Percentiles rank a stretch among this genome's conserved stretches.
Conservation (phyloP, 2,113 vertebrate species). For the Antechinus flavipes region DNA sequence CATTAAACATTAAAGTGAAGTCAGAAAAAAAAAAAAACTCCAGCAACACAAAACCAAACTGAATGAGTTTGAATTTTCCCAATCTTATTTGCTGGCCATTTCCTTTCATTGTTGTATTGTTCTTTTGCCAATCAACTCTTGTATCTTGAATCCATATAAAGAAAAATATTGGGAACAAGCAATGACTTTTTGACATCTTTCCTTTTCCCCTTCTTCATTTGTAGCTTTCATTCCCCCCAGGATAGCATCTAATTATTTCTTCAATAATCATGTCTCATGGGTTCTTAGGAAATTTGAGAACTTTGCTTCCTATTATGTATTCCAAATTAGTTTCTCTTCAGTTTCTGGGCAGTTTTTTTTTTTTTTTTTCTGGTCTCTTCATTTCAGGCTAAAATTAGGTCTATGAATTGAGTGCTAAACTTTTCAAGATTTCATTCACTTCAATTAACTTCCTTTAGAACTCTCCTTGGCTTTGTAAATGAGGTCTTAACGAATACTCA, state of each 20-base stretch:
- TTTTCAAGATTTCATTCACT: slow-evolving; percentile 75
- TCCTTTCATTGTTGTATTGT: slow-evolving; percentile 47
- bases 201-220: slow-evolving; percentile 70
- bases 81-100: slow-evolving; percentile 44
- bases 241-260: slow-evolving; percentile 80
- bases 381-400: slow-evolving; percentile 81
- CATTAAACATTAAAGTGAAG: neutral
- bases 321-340: slow-evolving; percentile 78
- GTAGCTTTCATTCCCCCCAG: slow-evolving; percentile 73
- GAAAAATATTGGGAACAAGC: slow-evolving; percentile 50
- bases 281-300: slow-evolving; percentile 72
- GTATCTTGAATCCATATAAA: slow-evolving; percentile 51
- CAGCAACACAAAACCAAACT: neutral
- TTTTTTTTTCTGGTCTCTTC: slow-evolving; percentile 74
- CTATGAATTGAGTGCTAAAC: slow-evolving; percentile 73
- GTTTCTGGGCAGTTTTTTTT: slow-evolving; percentile 63
- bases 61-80: slow-evolving; percentile 3
- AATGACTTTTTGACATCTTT: slow-evolving; percentile 68
- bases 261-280: slow-evolving; percentile 77
- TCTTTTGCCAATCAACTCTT: slow-evolving; percentile 65
- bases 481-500: slow-evolving; percentile 58
- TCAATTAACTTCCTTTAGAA: slow-evolving; percentile 79
- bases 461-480: slow-evolving; percentile 71
- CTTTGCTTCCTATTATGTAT: slow-evolving; percentile 73
- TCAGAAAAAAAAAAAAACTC: too few relatives aligned